Evolutionary conservation across 2,888 invertebrate genomes (phyloP).

Genomic region (Tachina lurida): DNA sequence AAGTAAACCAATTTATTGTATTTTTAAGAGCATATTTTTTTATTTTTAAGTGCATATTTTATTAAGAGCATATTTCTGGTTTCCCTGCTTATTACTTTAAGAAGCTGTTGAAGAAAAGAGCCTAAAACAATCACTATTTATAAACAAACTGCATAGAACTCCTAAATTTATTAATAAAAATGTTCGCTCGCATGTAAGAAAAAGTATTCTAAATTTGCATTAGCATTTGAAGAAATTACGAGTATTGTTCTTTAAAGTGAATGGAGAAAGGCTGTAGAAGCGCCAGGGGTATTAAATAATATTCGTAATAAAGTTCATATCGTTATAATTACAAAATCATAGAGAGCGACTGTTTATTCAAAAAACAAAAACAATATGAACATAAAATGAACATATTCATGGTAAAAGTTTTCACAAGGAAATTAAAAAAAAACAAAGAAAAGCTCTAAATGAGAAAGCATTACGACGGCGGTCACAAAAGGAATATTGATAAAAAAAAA

Average conservation of each 20-base stretch:
- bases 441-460: neutral
- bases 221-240: neutral
- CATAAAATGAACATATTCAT: constrained; percentile 67
- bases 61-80: no score
- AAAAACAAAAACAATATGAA: constrained; percentile 42
- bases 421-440: constrained; percentile 33
- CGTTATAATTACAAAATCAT: constrained; percentile 46
- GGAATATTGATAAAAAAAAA: neutral
- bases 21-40: no score
- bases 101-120: neutral
- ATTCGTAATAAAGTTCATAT: constrained; percentile 45
- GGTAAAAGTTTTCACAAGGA: constrained; percentile 54
- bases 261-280: no score
- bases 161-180: constrained; percentile 42
- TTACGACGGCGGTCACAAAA: constrained; percentile 33
- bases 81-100: no score
- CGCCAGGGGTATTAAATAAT: constrained; percentile 8
- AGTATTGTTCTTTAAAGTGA: neutral
- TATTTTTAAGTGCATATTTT: no score
- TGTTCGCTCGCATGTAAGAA: neutral
- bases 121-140: constrained; percentile 35
- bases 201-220: neutral
- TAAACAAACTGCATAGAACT: neutral
- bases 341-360: constrained; percentile 33
- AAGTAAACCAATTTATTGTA: no score